phyloP scores from a whole-genome alignment of 2,113 vertebrate genomes.

The Prinia subflava region DNA sequence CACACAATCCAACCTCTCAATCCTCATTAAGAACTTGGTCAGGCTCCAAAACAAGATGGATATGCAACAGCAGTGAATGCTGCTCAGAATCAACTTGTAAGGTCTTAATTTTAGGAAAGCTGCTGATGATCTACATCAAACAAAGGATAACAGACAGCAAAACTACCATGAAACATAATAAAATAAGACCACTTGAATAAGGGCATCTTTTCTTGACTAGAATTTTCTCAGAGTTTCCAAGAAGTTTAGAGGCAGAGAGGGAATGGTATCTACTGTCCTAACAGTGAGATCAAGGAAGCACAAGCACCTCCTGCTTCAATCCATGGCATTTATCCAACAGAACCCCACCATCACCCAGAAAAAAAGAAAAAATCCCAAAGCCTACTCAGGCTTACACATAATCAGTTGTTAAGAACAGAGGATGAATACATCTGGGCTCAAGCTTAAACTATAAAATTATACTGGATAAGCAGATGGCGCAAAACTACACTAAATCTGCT shows the following conservation, averaged over 20 bases:
- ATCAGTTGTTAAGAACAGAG: neutral
- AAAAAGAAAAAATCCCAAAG: neutral
- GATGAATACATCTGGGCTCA: neutral
- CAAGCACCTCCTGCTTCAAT: neutral
- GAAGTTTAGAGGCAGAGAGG: neutral
- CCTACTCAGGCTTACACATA: neutral
- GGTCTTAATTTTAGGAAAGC: neutral
- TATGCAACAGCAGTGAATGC: neutral
- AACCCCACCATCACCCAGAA: neutral
- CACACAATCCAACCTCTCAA: neutral
- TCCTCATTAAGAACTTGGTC: neutral
- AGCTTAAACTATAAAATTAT: constrained; percentile 7
- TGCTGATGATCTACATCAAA: neutral
- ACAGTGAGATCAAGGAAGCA: neutral
- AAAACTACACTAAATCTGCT: neutral
- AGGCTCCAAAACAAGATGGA: neutral
- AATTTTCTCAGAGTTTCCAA: neutral
- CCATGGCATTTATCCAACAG: neutral
- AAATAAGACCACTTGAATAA: neutral
- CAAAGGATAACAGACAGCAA: neutral
- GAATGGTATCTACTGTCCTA: neutral
- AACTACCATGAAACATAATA: neutral
- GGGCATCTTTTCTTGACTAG: neutral
- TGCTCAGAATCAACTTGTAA: neutral
- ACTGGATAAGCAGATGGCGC: constrained; percentile 4